phyloP scores from a whole-genome alignment of 2,888 invertebrate species.

The Scaeva pyrastri region DNA sequence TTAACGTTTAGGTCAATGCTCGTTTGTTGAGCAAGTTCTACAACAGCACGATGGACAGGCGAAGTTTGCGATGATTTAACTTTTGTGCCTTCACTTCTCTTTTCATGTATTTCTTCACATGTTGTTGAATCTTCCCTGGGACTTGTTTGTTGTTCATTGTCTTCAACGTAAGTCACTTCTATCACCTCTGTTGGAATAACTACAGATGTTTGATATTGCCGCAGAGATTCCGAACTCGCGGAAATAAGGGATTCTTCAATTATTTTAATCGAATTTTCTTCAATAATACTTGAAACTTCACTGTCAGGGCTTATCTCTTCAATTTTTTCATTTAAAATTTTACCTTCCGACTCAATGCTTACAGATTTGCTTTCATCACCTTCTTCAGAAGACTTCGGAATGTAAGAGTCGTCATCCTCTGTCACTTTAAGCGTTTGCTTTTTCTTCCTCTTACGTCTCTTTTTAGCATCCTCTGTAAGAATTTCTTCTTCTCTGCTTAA shows the following conservation, averaged over 20 bases:
- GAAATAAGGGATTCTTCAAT: conserved; percentile 87
- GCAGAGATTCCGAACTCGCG: conserved; percentile 86
- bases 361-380: conserved; percentile 81
- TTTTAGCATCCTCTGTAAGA: conserved; percentile 80
- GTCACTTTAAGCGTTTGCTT: conserved; percentile 85
- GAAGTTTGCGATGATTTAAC: conserved; percentile 85
- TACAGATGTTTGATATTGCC: conserved; percentile 86
- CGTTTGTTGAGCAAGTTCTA: conserved; percentile 81
- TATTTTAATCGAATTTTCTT: conserved; percentile 87
- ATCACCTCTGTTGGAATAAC: conserved; percentile 83
- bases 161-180: conserved; percentile 82
- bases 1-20: conserved; percentile 78
- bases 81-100: conserved; percentile 84
- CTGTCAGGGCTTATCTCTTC: conserved; percentile 83
- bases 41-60: conserved; percentile 79
- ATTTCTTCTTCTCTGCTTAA: conserved; percentile 84
- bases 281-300: conserved; percentile 84
- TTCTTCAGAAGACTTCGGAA: conserved; percentile 84
- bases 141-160: conserved; percentile 86
- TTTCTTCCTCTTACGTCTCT: conserved; percentile 85
- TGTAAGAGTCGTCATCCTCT: conserved; percentile 84
- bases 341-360: conserved; percentile 79
- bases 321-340: conserved; percentile 80
- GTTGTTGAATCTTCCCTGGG: conserved; percentile 80
- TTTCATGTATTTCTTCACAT: conserved; percentile 16